These are phyloP conservation scores for Mnemiopsis leidyi DNA, from an alignment of 37 sponge, comb jelly and placozoan genomes.

Conservation along the genomic window DNA sequence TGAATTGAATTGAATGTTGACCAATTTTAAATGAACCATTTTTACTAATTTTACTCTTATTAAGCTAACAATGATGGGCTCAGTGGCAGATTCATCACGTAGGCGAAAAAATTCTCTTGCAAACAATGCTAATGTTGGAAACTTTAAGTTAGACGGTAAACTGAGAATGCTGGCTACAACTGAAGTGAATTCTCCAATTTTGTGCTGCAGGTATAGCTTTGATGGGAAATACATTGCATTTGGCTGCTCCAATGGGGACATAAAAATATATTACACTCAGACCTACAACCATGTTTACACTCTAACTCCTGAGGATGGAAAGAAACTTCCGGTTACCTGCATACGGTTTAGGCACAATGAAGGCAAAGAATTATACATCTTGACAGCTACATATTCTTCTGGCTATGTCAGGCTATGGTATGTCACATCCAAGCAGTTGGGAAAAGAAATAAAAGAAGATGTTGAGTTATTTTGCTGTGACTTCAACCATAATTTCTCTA, in stretches of 20 bases:
- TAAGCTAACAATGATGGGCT: neutral
- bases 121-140: neutral
- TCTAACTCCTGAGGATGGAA: slow-evolving; percentile 15
- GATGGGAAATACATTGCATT: slow-evolving; percentile 59
- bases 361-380: neutral
- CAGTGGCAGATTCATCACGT: neutral
- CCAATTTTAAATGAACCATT: too few relatives aligned
- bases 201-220: slow-evolving; percentile 22
- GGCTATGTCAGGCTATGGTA: slow-evolving; percentile 57
- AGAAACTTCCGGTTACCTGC: slow-evolving; percentile 56
- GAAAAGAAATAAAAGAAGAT: neutral
- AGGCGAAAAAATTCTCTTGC: slow-evolving; percentile 24
- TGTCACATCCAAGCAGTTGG: slow-evolving; percentile 48
- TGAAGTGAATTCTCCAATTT: slow-evolving; percentile 24
- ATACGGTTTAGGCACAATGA: slow-evolving; percentile 9
- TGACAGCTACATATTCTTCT: slow-evolving; percentile 53
- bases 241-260: slow-evolving; percentile 66
- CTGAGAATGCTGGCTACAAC: neutral
- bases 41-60: too few relatives aligned
- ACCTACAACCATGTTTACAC: slow-evolving; percentile 43
- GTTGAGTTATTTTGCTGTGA: slow-evolving; percentile 63
- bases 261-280: slow-evolving; percentile 46
- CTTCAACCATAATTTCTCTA: slow-evolving; percentile 24
- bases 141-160: slow-evolving; percentile 52
- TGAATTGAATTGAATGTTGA: too few relatives aligned